Evolutionary conservation across 1,140 invertebrate species (phyloP), one percentile per base, ranked within the genome.

Genomic region (Drosophila asahinai): DNA sequence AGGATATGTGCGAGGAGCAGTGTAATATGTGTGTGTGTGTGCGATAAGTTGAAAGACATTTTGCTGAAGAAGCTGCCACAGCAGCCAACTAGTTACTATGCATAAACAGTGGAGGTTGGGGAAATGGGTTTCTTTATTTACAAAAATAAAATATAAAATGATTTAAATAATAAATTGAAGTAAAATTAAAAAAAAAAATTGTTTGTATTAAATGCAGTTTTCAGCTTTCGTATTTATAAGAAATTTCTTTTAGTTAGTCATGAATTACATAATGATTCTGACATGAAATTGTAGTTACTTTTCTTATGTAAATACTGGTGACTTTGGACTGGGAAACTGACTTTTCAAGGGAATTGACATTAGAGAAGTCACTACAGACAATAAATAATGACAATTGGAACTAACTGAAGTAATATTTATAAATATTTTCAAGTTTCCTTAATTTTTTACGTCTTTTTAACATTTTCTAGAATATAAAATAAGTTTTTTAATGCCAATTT

Each of bases 1-100:
- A 63, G 60, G 64, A 67, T 77, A 30, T 42, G 22, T 42, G 51
- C 55, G 17, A 48, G 19, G 54, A 49, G 30, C 0, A 38, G 38
- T 52, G 27, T 52, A 9, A 9, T 63, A 19, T 60, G 36, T 48
- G 55, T 68, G 30, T 72, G 72, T 42, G 25, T 63, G 61, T 83
- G 68, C 66, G 84, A 89, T 89, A 89, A 89, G 86, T 89, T 90
- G 84, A 62, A 87, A 87, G 84, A 89, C 86, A 80, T 90, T 68
- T 73, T 89, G 86, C 86, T 90, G 84, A 82, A 91, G 80, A 89
- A 90, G 86, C 80, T 86, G 86, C 86, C 71, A 80, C 79, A 82
- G 79, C 82, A 86, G 66, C 74, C 79, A 87, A 87, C 83, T 86
- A 83, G 76, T 78, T 73, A 67, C 63, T 62, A 63, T 66, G 58